Evolutionary conservation across 2,888 invertebrate genomes (phyloP).

Genomic region (Leptopilina syphax): DNA sequence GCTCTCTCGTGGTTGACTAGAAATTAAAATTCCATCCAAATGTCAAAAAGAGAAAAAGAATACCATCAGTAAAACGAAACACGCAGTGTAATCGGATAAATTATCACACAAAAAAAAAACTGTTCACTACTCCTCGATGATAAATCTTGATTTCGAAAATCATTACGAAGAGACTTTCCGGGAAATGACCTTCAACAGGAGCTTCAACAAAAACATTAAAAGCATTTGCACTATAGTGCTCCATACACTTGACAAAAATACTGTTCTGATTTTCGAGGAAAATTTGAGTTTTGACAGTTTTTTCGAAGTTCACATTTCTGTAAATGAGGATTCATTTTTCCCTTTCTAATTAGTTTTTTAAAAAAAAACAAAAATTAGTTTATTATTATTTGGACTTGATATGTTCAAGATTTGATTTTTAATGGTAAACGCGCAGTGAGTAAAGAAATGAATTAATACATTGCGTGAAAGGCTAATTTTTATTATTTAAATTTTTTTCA

Average conservation of each 20-base stretch:
- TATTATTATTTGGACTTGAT: background rate
- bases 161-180: background rate
- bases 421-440: background rate
- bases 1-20: conserved; percentile 89
- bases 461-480: background rate
- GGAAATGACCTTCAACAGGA: background rate
- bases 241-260: background rate
- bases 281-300: background rate
- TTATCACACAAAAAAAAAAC: background rate
- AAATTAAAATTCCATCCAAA: conserved; percentile 71
- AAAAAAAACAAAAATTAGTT: background rate
- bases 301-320: background rate
- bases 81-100: background rate
- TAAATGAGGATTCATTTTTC: background rate
- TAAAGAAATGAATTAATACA: background rate
- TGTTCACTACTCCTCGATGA: background rate
- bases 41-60: background rate
- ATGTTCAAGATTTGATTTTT: background rate
- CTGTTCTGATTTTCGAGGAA: conserved; percentile 22
- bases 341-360: background rate
- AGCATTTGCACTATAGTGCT: background rate
- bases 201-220: background rate
- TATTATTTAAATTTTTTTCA: background rate
- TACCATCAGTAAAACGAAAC: background rate
- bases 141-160: background rate